These are phyloP conservation scores for Megalops atlanticus DNA, from an alignment of 2,113 vertebrate genomes.

Conservation along the genomic window DNA sequence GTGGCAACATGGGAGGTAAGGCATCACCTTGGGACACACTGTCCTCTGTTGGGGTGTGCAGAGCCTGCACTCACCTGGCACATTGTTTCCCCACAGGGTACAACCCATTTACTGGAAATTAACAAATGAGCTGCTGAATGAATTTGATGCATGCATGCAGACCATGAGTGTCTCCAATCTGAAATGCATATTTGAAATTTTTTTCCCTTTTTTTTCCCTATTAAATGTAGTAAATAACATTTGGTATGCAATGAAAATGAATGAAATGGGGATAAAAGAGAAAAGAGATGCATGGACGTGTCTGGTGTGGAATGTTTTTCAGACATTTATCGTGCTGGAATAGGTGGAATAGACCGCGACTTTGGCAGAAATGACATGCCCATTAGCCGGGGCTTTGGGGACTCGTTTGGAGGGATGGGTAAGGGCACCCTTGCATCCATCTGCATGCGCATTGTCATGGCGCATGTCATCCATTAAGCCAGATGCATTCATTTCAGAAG, in stretches of 20 bases:
- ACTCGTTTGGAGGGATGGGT: conserved; percentile 95
- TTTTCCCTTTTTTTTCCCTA: too few species aligned
- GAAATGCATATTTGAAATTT: too few species aligned
- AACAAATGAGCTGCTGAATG: not conserved
- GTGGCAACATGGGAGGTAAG: not conserved
- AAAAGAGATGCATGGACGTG: too few species aligned
- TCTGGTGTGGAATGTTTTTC: conserved; percentile 21
- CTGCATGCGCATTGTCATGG: not conserved
- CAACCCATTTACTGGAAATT: too few species aligned
- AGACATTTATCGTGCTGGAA: conserved; percentile 87
- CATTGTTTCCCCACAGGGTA: too few species aligned
- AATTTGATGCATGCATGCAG: not conserved
- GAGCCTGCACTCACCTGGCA: too few species aligned
- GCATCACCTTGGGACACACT: not conserved
- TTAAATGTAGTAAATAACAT: too few species aligned
- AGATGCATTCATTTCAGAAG: too few species aligned
- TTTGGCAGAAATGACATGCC: conserved; percentile 87
- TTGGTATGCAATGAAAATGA: too few species aligned
- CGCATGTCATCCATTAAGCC: not conserved
- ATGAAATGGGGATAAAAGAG: too few species aligned
- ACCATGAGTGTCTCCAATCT: too few species aligned
- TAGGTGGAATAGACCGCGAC: conserved; percentile 90
- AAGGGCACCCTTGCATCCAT: not conserved
- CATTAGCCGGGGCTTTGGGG: conserved; percentile 89
- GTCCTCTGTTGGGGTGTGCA: not conserved